phyloP scores from a whole-genome alignment of 2,888 invertebrate genomes.

The Carcina quercana region DNA sequence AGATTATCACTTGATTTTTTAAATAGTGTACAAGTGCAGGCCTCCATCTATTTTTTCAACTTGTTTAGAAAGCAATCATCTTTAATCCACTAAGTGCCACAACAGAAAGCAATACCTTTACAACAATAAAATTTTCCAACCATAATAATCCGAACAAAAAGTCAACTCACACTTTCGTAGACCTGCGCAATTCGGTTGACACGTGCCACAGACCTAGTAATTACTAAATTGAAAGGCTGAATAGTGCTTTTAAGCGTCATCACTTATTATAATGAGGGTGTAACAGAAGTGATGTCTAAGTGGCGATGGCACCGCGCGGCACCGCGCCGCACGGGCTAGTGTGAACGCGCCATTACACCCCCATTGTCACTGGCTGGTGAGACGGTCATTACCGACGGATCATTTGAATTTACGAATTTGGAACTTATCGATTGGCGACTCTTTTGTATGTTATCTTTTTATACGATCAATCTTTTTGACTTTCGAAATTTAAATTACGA shows the following conservation, averaged over 20 bases:
- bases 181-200: neutral
- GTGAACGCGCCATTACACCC: slow-evolving; percentile 53
- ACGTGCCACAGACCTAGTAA: slow-evolving; percentile 49
- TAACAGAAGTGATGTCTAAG: slow-evolving; percentile 54
- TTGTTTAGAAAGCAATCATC: too few relatives aligned
- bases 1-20: too few relatives aligned
- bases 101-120: too few relatives aligned
- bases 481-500: too few relatives aligned
- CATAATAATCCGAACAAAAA: slow-evolving; percentile 29
- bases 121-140: too few relatives aligned
- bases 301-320: slow-evolving; percentile 52
- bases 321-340: slow-evolving; percentile 32
- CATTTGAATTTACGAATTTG: slow-evolving; percentile 56
- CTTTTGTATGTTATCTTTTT: too few relatives aligned
- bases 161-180: slow-evolving; percentile 6
- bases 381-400: slow-evolving; percentile 32
- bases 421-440: slow-evolving; percentile 16
- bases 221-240: slow-evolving; percentile 69
- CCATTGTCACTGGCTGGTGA: slow-evolving; percentile 38
- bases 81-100: too few relatives aligned
- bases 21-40: too few relatives aligned
- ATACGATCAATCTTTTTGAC: too few relatives aligned
- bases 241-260: slow-evolving; percentile 67
- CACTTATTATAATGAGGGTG: slow-evolving; percentile 68
- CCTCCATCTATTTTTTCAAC: too few relatives aligned